phyloP scores from a whole-genome alignment of 2,888 invertebrate genomes.

The Metalampra italica region DNA sequence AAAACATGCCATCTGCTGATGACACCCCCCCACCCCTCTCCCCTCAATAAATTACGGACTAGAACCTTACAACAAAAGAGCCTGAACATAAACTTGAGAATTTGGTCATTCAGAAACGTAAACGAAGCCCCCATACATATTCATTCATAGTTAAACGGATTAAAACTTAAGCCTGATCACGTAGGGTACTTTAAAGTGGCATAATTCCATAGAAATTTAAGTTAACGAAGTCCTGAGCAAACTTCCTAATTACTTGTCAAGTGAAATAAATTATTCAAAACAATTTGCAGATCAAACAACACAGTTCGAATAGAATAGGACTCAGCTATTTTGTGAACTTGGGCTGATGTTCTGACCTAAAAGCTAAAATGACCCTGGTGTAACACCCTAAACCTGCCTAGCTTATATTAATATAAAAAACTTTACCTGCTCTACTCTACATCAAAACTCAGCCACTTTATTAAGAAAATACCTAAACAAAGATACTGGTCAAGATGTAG shows the following conservation, averaged over 20 bases:
- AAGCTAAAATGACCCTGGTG: neutral
- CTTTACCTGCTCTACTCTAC: too few relatives aligned
- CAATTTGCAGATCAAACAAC: slow-evolving; percentile 53
- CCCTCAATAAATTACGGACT: too few relatives aligned
- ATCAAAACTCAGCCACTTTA: too few relatives aligned
- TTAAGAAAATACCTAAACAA: too few relatives aligned
- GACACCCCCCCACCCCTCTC: too few relatives aligned
- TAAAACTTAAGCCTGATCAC: slow-evolving; percentile 49
- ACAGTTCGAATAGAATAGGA: slow-evolving; percentile 26
- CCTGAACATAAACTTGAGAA: neutral
- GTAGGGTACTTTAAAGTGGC: slow-evolving; percentile 37
- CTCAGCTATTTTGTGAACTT: slow-evolving; percentile 20
- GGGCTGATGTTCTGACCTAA: slow-evolving; percentile 1
- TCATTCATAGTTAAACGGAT: slow-evolving; percentile 42
- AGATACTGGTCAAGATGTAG: too few relatives aligned
- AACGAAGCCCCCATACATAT: slow-evolving; percentile 41
- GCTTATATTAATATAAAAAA: too few relatives aligned
- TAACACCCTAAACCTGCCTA: neutral
- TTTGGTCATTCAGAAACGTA: neutral
- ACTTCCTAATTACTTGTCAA: slow-evolving; percentile 60
- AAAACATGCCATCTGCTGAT: too few relatives aligned
- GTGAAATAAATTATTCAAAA: slow-evolving; percentile 63
- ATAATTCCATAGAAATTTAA: slow-evolving; percentile 50
- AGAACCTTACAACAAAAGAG: too few relatives aligned
- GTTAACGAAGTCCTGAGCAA: slow-evolving; percentile 49